Evolutionary conservation across 2,888 invertebrate genomes (phyloP).

Genomic region (Carabus problematicus): DNA sequence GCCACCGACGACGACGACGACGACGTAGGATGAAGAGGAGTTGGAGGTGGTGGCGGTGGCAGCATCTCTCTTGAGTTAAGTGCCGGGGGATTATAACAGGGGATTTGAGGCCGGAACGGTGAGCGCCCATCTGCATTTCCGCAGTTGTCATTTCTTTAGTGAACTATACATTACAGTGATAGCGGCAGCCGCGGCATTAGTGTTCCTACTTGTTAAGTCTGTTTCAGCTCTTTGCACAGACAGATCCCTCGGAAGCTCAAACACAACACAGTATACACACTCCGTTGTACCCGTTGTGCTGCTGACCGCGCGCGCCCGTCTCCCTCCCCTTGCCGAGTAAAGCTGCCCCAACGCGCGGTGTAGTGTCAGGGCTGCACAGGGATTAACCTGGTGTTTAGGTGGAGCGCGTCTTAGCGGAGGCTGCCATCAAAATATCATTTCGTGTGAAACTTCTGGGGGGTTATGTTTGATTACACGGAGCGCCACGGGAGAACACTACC

Average conservation of each 20-base stretch:
- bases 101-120: constrained; percentile 9
- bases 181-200: constrained; percentile 21
- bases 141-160: constrained; percentile 40
- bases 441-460: constrained; percentile 12
- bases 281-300: background rate
- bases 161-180: constrained; percentile 34
- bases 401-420: constrained; percentile 15
- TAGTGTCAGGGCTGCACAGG: background rate
- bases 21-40: background rate
- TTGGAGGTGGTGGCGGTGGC: constrained; percentile 1
- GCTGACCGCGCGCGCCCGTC: constrained; percentile 18
- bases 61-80: constrained; percentile 24
- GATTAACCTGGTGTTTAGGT: constrained; percentile 31
- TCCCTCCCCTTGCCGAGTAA: background rate
- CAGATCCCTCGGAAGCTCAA: background rate
- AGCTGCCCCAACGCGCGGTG: too few relatives aligned
- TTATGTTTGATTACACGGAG: constrained; percentile 11
- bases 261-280: constrained; percentile 3
- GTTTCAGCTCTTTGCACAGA: constrained; percentile 29
- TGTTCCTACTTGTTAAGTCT: constrained; percentile 38
- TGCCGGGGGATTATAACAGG: constrained; percentile 14
- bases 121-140: constrained; percentile 34
- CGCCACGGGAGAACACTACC: background rate
- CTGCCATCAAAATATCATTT: constrained; percentile 18
- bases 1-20: too few relatives aligned